Conservation (phyloP, 2,888 invertebrate species). For the Yponomeuta evonymella region DNA sequence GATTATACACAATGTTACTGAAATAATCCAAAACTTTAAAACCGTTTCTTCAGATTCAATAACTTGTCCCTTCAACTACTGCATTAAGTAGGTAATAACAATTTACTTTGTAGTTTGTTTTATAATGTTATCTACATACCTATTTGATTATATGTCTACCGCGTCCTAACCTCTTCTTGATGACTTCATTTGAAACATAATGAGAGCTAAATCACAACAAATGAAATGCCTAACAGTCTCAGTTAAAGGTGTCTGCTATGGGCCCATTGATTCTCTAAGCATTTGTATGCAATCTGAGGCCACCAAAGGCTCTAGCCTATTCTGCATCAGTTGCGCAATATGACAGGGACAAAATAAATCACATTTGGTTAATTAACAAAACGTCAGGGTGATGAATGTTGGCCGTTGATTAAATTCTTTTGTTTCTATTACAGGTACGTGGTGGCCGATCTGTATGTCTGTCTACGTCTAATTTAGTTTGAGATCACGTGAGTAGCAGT, state of each 20-base stretch:
- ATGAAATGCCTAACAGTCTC: not conserved
- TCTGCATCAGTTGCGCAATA: not conserved
- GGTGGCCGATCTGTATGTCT: not conserved
- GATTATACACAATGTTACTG: no score
- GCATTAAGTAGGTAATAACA: no score
- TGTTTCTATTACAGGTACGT: not conserved
- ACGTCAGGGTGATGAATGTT: not conserved
- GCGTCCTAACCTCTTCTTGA: not conserved
- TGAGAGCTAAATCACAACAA: not conserved
- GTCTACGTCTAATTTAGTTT: not conserved
- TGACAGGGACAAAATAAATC: not conserved
- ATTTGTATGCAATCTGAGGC: not conserved
- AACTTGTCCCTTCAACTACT: no score
- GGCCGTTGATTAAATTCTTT: not conserved
- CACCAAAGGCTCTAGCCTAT: not conserved
- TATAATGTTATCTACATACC: not conserved
- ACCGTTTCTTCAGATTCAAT: no score
- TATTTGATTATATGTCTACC: not conserved
- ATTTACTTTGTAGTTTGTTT: not conserved
- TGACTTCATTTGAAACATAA: not conserved
- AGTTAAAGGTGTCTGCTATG: not conserved
- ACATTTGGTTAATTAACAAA: slow-evolving; percentile 1
- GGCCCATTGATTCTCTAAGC: not conserved
- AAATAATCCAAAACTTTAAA: no score
- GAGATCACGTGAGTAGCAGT: not conserved